Base-by-base conservation (phyloP, 2,888 invertebrate genomes). In the Calameuta idolon region DNA sequence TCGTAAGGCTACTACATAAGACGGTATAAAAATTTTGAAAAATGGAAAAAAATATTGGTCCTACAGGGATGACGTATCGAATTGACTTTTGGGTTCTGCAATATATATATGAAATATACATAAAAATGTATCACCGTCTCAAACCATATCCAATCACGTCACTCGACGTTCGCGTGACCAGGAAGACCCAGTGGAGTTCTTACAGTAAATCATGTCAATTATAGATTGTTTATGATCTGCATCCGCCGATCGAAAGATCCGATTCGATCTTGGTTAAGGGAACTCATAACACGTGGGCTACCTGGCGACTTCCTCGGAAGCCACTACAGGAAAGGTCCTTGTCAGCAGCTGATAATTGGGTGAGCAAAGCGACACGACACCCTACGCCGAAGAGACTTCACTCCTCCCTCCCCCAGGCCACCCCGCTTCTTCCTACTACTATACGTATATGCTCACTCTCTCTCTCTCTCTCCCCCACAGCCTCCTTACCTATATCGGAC, bases 321-420 rank as follows among this genome's bases (percentile, higher is more conserved):
- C 81, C 34, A 71, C 33, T 33, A 71, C 71, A 71, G 81, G 82
- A 83, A 84, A 85, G 86, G 84, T 86, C 87, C 84, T 88, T 87
- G 87, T 87, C 87, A 84, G 83, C 83, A 83, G 83, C 83, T 88
- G 91, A 89, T 91, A 91, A 91, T 91, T 91, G 91, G 91, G 88
- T 87, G 90, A 89, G 87, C 81, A 85, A 86, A 88, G 85, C 88
- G 85, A 86, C 87, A 87, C 86, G 87, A 87, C 85, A 88, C 87
- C 87, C 87, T 87, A 55, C 55, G 55, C 55, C 55, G 35, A 33
- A 69, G 15, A 74, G 37, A 33, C 68, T 34, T 40, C 23, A n/a
- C 69, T 12, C 30, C 34, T 68, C 75, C 33, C 73, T 68, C 75
- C 33, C 73, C 11, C 23, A 31, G 37, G 4, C 15, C 34, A 30